Evolutionary conservation across 2,888 invertebrate species (phyloP).

Genomic region (Patella ulyssiponensis): DNA sequence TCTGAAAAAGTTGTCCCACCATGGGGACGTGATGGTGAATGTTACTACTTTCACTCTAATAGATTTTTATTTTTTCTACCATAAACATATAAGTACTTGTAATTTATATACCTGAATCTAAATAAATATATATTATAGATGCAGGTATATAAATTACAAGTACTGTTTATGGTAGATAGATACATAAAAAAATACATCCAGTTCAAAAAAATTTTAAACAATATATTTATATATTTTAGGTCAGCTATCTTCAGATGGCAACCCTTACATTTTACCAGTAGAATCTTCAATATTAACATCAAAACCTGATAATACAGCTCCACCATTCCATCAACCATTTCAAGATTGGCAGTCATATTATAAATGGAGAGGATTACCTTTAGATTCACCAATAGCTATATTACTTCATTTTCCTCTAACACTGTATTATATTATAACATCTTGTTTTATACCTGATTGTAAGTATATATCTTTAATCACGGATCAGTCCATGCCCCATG

Average conservation of each 20-base stretch:
- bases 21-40: too few relatives aligned
- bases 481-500: neutral
- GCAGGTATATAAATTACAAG: too few relatives aligned
- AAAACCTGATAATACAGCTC: constrained; percentile 16
- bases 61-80: too few relatives aligned
- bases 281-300: constrained; percentile 42
- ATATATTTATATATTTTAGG: neutral
- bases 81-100: too few relatives aligned
- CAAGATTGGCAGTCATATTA: constrained; percentile 55
- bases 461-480: constrained; percentile 31
- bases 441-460: constrained; percentile 53
- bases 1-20: too few relatives aligned
- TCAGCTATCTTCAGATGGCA: constrained; percentile 21
- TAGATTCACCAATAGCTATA: constrained; percentile 63
- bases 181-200: too few relatives aligned
- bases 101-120: too few relatives aligned
- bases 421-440: constrained; percentile 59
- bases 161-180: too few relatives aligned
- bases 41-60: too few relatives aligned
- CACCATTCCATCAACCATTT: constrained; percentile 20
- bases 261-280: constrained; percentile 46
- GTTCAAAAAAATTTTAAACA: too few relatives aligned
- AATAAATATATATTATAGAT: too few relatives aligned
- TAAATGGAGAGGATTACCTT: constrained; percentile 51
- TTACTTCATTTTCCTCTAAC: constrained; percentile 66